Base-by-base conservation (phyloP, 1,140 invertebrate genomes). In the Pissodes strobi region DNA sequence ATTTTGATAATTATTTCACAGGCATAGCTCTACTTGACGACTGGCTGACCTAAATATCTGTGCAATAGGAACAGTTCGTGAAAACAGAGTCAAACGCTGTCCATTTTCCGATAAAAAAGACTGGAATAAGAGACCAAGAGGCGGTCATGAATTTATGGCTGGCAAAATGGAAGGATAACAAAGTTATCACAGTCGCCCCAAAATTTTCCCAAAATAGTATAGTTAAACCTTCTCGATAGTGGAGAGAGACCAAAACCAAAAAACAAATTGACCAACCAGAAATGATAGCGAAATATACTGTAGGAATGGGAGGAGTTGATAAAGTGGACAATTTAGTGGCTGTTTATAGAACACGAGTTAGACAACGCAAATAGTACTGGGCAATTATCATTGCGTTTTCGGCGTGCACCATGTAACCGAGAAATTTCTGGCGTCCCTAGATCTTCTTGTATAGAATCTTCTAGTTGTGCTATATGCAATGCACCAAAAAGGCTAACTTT, bases 271-370 rank as follows among this genome's bases (percentile, higher is more conserved):
- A n/a, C 61, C 43, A 72, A 48, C 70, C 71, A 46, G 51, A 62
- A 65, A 48, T 72, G 38, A 71, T 76, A 59, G 51, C 67, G 41
- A 70, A 58, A 51, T 76, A 72, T 67, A 77, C 74, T 61, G 72
- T 72, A 4, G 59, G 70, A 51, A 78, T 76, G 75, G 74, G 75
- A 37, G 73, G 71, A 45, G 71, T 76, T 43, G 76, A 76, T 64
- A 72, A 71, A 64, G 34, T 70, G 68, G 68, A 73, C 43, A 37
- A 22, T 27, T 59, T 70, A 27, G 64, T 73, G 21, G 58, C 53
- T 13, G 45, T 64, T 13, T 70, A 72, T 55, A 27, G 61, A 30
- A 63, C 49, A 10, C 18, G 61, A 30, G 43, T 63, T 10, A 55
- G 51, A 19, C 61, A 63, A 22, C 6, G 30, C 8, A 63, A 63